A percentile compares a stretch with the other conserved stretches of the same genome.
These are phyloP conservation scores for Didymodactylos carnosus DNA, from an alignment of 2,888 invertebrate species.

Conservation along the genomic window DNA sequence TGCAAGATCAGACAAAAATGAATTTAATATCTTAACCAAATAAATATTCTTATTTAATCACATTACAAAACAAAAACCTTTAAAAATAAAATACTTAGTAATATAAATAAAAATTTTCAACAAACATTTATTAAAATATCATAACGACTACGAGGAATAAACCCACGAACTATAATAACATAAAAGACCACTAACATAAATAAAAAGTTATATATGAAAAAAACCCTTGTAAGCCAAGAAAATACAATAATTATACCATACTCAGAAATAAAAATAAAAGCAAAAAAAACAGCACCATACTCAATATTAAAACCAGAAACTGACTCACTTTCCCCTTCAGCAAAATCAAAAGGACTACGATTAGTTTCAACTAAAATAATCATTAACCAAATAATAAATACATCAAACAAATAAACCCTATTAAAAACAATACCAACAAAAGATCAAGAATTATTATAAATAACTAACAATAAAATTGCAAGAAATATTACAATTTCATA, in stretches of 20 bases:
- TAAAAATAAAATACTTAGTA: not conserved
- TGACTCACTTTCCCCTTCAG: slow-evolving; percentile 55
- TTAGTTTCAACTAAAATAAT: slow-evolving; percentile 27
- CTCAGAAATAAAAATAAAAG: slow-evolving; percentile 31
- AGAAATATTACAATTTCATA: slow-evolving; percentile 54
- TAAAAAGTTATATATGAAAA: not conserved
- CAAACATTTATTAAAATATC: not conserved
- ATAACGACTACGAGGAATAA: not conserved
- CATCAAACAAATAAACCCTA: slow-evolving; percentile 19
- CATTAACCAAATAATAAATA: slow-evolving; percentile 24
- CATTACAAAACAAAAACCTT: not conserved
- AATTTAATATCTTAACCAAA: not conserved
- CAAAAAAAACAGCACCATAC: slow-evolving; percentile 38
- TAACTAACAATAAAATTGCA: slow-evolving; percentile 45
- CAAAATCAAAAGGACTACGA: slow-evolving; percentile 43
- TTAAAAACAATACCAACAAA: slow-evolving; percentile 14
- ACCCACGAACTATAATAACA: not conserved
- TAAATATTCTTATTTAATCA: not conserved
- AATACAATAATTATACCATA: slow-evolving; percentile 18
- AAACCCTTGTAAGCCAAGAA: not conserved
- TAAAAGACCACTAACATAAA: not conserved
- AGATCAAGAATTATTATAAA: slow-evolving; percentile 20
- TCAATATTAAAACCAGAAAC: slow-evolving; percentile 61
- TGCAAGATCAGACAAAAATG: not conserved
- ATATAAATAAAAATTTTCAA: not conserved